Evolutionary conservation across 2,797 vertebrate species (phyloP).

Genomic region (Oophaga sylvatica): DNA sequence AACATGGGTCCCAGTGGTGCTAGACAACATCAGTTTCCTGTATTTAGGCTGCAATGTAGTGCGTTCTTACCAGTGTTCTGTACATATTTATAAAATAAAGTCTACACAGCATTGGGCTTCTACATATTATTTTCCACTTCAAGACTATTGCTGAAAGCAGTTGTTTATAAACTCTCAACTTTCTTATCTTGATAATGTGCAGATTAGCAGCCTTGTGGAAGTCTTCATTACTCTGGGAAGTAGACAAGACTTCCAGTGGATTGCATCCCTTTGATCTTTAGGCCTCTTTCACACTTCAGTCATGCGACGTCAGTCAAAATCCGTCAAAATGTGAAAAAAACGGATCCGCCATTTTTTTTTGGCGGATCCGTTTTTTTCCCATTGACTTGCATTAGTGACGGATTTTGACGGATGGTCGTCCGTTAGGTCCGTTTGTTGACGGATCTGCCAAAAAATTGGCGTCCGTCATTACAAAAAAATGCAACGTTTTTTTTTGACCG

Average conservation of each 20-base stretch:
- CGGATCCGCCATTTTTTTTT: too few relatives aligned
- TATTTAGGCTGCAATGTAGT: not conserved
- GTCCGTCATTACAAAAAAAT: too few relatives aligned
- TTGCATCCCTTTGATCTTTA: conserved; percentile 70
- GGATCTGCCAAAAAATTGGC: too few relatives aligned
- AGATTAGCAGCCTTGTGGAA: conserved; percentile 27
- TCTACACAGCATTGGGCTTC: conserved; percentile 24
- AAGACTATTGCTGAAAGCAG: conserved; percentile 18
- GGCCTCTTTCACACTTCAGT: too few relatives aligned
- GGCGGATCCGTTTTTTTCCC: too few relatives aligned
- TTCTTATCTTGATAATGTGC: conserved; percentile 58
- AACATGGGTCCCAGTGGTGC: not conserved
- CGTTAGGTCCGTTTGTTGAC: too few relatives aligned
- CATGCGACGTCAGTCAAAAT: too few relatives aligned
- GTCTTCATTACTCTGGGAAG: conserved; percentile 36
- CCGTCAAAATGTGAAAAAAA: too few relatives aligned
- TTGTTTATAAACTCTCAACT: conserved; percentile 48
- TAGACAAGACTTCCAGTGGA: conserved; percentile 57
- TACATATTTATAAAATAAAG: not conserved
- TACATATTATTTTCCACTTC: conserved; percentile 30
- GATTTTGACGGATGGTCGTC: too few relatives aligned
- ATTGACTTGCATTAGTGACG: too few relatives aligned
- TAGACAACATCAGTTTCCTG: not conserved
- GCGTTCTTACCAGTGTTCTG: not conserved
- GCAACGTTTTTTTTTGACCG: too few relatives aligned